Base-by-base conservation (phyloP, 2,797 vertebrate species). In the Enteromius argenteus region DNA sequence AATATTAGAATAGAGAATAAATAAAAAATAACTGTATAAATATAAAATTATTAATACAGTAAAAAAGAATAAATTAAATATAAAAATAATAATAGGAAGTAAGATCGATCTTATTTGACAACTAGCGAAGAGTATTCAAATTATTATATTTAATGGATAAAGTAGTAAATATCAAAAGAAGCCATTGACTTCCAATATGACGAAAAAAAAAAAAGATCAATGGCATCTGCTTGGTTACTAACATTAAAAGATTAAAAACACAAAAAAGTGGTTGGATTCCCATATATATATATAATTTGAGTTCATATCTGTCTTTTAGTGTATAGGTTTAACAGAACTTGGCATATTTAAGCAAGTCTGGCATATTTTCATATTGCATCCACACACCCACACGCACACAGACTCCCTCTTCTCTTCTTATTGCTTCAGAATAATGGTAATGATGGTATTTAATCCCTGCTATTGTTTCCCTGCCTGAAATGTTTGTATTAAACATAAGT, bases 401-500 rank as follows among this genome's bases (percentile, higher is more conserved):
- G 64, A 68, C 79, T 79, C 42, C 69, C 64, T 35, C 67, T 46
- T 46, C 83, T 83, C 80, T 89, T 27, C 27, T 27, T 27, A 27
- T 27, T 27, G 27, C 72, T 83, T 77, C 15, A 80, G 77, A 85
- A 83, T 78, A 85, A 85, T 72, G 69, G 74, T 74, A 85, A 89
- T 87, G 76, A 74, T 30, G 30, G 80, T 46, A n/a, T 51, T 77
- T 80, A 73, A 69, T 67, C 73, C 46, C 58, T n/a, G 69, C 80
- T 84, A 81, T 81, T 86, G 27, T 27, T 27, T 27, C 27, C 27
- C 27, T 27, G 27, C 27, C 27, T 76, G 35, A 60, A 27, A 32
- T 53, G 86, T 88, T 89, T 88, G 87, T 73, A 58, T 81, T 79
- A 87, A 87, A 87, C 81, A 86, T 76, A 9, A 76, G 1, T 75